Evolutionary conservation across 2,888 invertebrate genomes (phyloP).

Genomic region (Drosophila paramelanica): DNA sequence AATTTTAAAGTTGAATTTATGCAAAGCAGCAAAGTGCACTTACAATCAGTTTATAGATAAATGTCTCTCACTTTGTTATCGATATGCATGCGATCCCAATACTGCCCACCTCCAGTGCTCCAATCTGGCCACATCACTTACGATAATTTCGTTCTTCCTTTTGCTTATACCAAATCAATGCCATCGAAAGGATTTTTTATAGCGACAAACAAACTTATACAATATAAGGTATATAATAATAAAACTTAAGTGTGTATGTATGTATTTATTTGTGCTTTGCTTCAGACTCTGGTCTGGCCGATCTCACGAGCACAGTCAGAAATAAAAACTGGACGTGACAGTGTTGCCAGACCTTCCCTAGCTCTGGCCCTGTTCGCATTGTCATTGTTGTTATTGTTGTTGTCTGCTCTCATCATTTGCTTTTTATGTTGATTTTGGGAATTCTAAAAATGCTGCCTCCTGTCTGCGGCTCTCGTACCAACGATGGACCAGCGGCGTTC

Average conservation of each 20-base stretch:
- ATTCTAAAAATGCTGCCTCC: conserved; percentile 70
- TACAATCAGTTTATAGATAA: background rate
- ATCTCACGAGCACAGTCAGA: conserved; percentile 27
- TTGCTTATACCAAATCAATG: background rate
- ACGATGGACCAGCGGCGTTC: conserved; percentile 33
- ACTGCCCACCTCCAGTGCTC: background rate
- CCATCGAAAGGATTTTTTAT: conserved; percentile 1
- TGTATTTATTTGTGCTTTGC: background rate
- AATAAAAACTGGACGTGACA: conserved; percentile 18
- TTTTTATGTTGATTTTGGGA: conserved; percentile 69
- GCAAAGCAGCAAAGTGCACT: background rate
- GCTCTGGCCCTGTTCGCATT: conserved; percentile 18
- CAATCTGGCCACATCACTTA: conserved; percentile 13
- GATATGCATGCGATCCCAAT: conserved; percentile 3
- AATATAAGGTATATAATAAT: background rate
- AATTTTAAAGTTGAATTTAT: background rate
- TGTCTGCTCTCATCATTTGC: conserved; percentile 47
- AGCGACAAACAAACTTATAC: background rate
- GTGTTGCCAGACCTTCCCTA: conserved; percentile 46
- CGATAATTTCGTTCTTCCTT: background rate
- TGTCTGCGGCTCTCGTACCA: conserved; percentile 37
- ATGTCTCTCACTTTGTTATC: background rate
- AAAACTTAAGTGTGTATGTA: background rate
- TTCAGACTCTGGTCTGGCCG: background rate
- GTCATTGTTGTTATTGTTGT: conserved; percentile 36